Conservation (phyloP, 35 echinoderm and acorn worm species). For the Acanthaster planci region DNA sequence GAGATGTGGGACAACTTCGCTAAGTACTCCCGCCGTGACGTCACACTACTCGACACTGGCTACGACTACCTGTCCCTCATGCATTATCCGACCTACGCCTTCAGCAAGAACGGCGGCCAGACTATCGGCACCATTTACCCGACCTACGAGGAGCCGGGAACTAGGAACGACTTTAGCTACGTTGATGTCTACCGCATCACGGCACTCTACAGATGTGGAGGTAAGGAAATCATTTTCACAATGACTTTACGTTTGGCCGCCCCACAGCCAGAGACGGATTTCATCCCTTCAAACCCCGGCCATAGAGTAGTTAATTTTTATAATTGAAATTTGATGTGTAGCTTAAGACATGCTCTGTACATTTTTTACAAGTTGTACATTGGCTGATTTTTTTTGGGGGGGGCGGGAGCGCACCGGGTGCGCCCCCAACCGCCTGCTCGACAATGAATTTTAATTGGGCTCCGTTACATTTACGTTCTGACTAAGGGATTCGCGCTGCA, state of each 20-base stretch:
- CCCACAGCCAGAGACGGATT: too few relatives aligned
- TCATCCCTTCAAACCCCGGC: not conserved
- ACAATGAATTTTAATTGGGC: too few relatives aligned
- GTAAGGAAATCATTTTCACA: constrained; percentile 33
- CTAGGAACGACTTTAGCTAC: constrained; percentile 76
- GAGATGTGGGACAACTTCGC: constrained; percentile 76
- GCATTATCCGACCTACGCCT: constrained; percentile 83
- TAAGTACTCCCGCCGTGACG: constrained; percentile 43
- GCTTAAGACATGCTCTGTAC: too few relatives aligned
- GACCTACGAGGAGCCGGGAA: constrained; percentile 58
- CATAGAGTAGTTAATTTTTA: not conserved
- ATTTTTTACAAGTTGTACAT: too few relatives aligned
- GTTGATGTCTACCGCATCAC: constrained; percentile 72
- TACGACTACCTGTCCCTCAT: constrained; percentile 93
- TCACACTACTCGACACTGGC: constrained; percentile 55
- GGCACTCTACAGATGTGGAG: constrained; percentile 81
- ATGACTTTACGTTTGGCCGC: not conserved
- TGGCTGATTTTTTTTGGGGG: too few relatives aligned
- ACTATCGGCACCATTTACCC: constrained; percentile 67
- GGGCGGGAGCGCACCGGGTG: too few relatives aligned
- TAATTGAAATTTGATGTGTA: too few relatives aligned
- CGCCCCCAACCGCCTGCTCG: too few relatives aligned
- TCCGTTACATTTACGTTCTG: too few relatives aligned
- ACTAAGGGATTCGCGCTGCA: too few relatives aligned
- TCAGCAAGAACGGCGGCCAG: constrained; percentile 54